These are phyloP conservation scores for Phyllostomus discolor DNA, from an alignment of 2,113 vertebrate species.

Conservation along the genomic window DNA sequence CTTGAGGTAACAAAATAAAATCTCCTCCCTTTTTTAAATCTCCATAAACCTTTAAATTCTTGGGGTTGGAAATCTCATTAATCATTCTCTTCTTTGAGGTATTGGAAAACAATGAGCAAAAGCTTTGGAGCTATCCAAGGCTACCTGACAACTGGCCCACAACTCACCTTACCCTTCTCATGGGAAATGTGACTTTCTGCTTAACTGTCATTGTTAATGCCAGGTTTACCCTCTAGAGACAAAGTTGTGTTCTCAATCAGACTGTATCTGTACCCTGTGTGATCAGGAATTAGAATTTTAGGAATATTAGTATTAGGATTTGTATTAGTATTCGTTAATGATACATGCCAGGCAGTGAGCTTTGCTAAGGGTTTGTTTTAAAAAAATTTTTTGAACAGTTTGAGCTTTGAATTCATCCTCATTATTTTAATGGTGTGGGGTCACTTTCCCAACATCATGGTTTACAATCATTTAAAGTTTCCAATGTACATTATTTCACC, in stretches of 20 bases:
- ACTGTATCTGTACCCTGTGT: accelerated
- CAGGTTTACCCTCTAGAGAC: background rate
- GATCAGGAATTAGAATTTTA: background rate
- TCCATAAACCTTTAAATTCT: background rate
- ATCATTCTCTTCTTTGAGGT: background rate
- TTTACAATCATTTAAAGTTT: background rate
- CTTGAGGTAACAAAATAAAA: background rate
- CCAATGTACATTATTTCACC: background rate
- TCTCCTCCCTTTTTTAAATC: background rate
- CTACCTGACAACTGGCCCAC: background rate
- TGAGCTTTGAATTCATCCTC: background rate
- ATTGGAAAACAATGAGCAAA: background rate
- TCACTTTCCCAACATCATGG: background rate
- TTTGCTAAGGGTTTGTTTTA: background rate
- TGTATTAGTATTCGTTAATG: background rate
- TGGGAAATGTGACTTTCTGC: background rate
- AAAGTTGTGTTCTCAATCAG: background rate
- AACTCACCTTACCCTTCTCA: background rate
- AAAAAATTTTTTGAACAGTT: background rate
- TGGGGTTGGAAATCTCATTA: background rate
- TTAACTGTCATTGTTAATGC: background rate
- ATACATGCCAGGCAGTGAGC: background rate
- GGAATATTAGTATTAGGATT: background rate
- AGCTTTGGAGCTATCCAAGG: background rate
- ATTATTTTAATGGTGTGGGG: background rate